phyloP scores from a whole-genome alignment of 2,113 vertebrate genomes.

The Heterochromis multidens region DNA sequence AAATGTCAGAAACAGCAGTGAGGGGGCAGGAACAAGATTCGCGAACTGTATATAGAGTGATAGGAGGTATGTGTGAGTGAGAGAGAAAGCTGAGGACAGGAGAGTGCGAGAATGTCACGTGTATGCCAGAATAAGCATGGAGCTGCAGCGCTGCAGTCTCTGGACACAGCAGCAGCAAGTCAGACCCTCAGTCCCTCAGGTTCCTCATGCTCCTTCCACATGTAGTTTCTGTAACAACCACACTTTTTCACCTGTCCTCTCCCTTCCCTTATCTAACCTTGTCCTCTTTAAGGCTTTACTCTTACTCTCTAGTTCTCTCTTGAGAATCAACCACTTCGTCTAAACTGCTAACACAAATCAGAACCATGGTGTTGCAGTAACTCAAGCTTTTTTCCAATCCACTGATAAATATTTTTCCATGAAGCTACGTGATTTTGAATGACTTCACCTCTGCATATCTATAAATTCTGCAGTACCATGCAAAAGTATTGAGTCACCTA shows the following conservation, averaged over 20 bases:
- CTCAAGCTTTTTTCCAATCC: not conserved
- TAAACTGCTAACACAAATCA: not conserved
- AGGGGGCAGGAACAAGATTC: conserved; percentile 41
- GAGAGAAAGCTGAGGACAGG: conserved; percentile 19
- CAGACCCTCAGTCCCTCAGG: conserved; percentile 31
- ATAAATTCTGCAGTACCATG: not conserved
- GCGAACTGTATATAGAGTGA: conserved; percentile 19
- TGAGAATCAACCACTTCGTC: not conserved
- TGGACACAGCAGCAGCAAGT: conserved; percentile 38
- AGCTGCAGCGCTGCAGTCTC: conserved; percentile 40
- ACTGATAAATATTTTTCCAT: not conserved
- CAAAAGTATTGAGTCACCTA: not conserved
- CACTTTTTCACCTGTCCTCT: conserved; percentile 47
- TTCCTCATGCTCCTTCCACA: conserved; percentile 42
- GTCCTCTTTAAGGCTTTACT: not conserved
- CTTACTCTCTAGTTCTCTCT: not conserved
- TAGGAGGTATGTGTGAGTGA: conserved; percentile 22
- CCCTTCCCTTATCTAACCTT: conserved; percentile 24
- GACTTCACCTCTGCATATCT: not conserved
- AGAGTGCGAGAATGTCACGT: conserved; percentile 50
- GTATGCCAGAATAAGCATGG: conserved; percentile 61
- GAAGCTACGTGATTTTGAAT: not conserved
- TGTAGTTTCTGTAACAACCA: conserved; percentile 16
- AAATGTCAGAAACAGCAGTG: conserved; percentile 14
- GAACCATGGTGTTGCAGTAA: not conserved